Conservation (phyloP, 2,888 invertebrate species). For the Mesoligia furuncula region DNA sequence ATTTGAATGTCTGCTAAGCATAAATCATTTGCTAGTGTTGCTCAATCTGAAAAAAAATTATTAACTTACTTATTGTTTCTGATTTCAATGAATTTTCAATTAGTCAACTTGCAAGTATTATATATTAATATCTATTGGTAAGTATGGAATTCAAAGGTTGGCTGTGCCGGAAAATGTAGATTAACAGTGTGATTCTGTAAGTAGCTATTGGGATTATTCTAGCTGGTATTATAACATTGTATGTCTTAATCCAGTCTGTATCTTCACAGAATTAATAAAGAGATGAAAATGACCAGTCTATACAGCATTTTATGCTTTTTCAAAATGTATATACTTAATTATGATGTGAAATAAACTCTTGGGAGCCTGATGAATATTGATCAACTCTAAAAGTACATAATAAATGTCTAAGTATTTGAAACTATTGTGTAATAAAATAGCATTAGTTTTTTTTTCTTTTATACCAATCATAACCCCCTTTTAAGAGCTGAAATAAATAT, state of each 20-base stretch:
- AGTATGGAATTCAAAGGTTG: conserved; percentile 82
- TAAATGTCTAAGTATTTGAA: conserved; percentile 79
- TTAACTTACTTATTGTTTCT: conserved; percentile 52
- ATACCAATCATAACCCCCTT: conserved; percentile 82
- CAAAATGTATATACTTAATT: conserved; percentile 65
- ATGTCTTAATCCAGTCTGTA: conserved; percentile 40
- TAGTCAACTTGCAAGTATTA: conserved; percentile 74
- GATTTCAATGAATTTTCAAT: conserved; percentile 57
- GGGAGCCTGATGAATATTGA: conserved; percentile 66
- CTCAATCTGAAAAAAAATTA: conserved; percentile 52
- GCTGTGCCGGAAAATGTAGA: conserved; percentile 81
- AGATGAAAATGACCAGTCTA: conserved; percentile 60
- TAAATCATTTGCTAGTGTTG: conserved; percentile 58
- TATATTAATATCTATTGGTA: conserved; percentile 74
- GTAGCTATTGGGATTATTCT: conserved; percentile 53
- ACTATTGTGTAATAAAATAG: conserved; percentile 79
- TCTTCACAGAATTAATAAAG: conserved; percentile 31
- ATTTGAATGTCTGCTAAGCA: conserved; percentile 37
- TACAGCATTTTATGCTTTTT: conserved; percentile 66
- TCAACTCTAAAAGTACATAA: conserved; percentile 78
- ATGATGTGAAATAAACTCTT: conserved; percentile 55
- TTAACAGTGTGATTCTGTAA: conserved; percentile 66
- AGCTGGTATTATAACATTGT: conserved; percentile 51
- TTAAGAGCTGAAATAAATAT: conserved; percentile 85
- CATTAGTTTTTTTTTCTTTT: conserved; percentile 82